Evolutionary conservation across 2,888 invertebrate genomes (phyloP).

Genomic region (Julus scanicus): DNA sequence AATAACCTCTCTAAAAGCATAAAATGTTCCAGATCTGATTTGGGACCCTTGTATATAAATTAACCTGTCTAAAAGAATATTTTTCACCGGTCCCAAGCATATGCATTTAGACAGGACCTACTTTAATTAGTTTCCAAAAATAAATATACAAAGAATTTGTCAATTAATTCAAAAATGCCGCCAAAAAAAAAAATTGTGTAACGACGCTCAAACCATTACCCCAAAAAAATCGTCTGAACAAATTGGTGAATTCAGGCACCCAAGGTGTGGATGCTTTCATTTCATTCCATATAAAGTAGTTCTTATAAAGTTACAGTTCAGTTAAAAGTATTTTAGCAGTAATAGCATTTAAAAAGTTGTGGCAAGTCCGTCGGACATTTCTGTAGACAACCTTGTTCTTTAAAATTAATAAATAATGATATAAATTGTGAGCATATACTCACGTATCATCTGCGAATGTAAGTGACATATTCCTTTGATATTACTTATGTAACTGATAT

Average conservation of each 20-base stretch:
- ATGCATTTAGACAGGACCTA: too few species aligned
- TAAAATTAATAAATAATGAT: background rate
- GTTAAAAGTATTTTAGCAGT: background rate
- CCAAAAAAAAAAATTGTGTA: background rate
- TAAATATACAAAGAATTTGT: too few species aligned
- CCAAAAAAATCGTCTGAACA: background rate
- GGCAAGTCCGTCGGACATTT: background rate
- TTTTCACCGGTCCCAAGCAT: too few species aligned
- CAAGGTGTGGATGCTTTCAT: too few species aligned
- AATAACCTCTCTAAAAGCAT: too few species aligned
- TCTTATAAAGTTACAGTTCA: too few species aligned
- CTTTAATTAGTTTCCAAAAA: too few species aligned
- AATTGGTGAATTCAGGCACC: background rate
- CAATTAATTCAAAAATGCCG: background rate
- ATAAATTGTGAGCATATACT: background rate
- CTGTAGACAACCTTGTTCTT: background rate
- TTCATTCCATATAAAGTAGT: background rate
- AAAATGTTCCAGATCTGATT: too few species aligned
- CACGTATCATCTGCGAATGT: background rate
- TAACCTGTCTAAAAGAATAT: too few species aligned
- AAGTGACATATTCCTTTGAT: background rate
- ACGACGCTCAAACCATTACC: background rate
- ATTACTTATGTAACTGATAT: background rate
- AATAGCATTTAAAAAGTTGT: background rate
- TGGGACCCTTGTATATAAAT: too few species aligned